Evolutionary conservation across 2,113 vertebrate genomes (phyloP).

Genomic region (Trogon melanurus): DNA sequence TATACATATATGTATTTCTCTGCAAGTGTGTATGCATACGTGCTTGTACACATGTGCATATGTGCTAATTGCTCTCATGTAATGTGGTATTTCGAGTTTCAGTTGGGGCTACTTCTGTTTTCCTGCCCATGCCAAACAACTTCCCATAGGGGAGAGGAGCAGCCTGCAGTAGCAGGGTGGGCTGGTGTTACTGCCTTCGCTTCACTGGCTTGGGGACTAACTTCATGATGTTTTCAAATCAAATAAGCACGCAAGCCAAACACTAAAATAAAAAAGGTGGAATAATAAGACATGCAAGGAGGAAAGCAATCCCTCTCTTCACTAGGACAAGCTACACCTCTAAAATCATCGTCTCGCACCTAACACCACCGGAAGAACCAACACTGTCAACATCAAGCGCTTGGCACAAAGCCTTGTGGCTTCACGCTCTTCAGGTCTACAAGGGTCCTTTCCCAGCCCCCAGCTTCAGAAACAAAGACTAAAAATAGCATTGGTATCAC

Average conservation of each 20-base stretch:
- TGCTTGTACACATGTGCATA: background rate
- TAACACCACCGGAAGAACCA: background rate
- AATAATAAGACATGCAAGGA: background rate
- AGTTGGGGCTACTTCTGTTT: background rate
- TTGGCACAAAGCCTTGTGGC: background rate
- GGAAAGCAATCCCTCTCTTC: background rate
- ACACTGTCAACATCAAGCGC: background rate
- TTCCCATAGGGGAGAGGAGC: background rate
- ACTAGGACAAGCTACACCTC: background rate
- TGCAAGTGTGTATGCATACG: background rate
- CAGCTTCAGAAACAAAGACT: conserved; percentile 10
- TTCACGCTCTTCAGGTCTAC: background rate
- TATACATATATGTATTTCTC: background rate
- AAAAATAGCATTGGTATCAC: background rate
- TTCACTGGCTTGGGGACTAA: background rate
- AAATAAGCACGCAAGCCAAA: background rate
- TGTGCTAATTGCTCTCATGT: background rate
- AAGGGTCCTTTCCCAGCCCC: background rate
- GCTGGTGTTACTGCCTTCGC: background rate
- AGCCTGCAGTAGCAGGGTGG: background rate
- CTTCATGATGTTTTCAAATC: background rate
- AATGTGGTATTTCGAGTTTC: conserved; percentile 19
- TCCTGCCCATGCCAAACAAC: background rate
- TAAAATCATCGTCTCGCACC: background rate
- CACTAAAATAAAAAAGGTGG: background rate